Percentiles rank a stretch among this genome's conserved stretches.
Conservation (phyloP, 2,113 vertebrate genomes). For the Anguilla rostrata region DNA sequence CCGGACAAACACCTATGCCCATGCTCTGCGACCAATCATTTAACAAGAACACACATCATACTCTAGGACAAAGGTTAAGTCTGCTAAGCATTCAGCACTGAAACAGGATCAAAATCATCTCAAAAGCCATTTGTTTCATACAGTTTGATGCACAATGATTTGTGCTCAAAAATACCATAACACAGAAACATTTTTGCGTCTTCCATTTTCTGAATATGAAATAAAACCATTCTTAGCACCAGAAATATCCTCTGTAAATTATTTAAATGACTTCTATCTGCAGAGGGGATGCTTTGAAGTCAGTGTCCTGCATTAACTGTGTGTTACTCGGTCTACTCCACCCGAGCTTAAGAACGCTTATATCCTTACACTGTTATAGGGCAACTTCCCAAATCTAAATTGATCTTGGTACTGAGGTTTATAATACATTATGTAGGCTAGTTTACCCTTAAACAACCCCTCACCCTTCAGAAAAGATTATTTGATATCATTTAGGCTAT, state of each 20-base stretch:
- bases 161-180: neutral
- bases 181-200: neutral
- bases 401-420: too few species aligned
- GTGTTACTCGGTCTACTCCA: neutral
- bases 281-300: neutral
- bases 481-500: too few species aligned
- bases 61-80: neutral
- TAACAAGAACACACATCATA: neutral
- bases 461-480: too few species aligned
- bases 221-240: constrained; percentile 2
- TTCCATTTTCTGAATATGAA: constrained; percentile 15
- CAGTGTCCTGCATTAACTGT: constrained; percentile 9
- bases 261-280: constrained; percentile 24
- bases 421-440: too few species aligned
- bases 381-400: neutral
- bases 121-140: neutral
- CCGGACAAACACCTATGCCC: neutral
- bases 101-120: neutral
- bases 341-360: neutral
- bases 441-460: too few species aligned
- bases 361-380: neutral
- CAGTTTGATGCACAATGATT: neutral
- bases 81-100: neutral
- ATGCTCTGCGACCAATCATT: neutral
- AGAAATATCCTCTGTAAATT: constrained; percentile 25